Evolutionary conservation across 2,797 vertebrate species (phyloP).

Genomic region (Mionectes olivaceus): DNA sequence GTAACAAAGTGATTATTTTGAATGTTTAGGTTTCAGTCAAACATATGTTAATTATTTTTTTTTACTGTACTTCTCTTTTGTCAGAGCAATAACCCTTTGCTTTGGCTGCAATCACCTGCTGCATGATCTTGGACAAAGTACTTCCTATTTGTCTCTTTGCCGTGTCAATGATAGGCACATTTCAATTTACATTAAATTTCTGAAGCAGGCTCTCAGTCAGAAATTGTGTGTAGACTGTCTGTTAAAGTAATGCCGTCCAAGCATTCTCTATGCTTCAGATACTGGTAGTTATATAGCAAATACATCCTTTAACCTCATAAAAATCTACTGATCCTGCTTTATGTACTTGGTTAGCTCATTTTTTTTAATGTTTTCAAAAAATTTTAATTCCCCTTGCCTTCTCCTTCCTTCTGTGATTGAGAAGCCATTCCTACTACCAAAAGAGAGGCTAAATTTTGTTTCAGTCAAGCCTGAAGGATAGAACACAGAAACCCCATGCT

Average conservation of each 20-base stretch:
- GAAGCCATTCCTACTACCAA: not conserved
- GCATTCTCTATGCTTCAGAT: not conserved
- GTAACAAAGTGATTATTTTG: not conserved
- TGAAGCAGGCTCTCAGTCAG: not conserved
- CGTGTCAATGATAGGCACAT: not conserved
- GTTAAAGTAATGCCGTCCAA: not conserved
- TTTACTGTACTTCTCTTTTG: not conserved
- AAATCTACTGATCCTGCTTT: not conserved
- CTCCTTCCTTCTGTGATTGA: not conserved
- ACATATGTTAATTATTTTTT: not conserved
- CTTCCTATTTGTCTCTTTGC: not conserved
- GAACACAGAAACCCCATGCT: not conserved
- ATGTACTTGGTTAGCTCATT: not conserved
- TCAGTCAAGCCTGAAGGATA: not conserved
- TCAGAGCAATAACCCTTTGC: not conserved
- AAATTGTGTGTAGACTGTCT: not conserved
- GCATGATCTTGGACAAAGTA: not conserved
- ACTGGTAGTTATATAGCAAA: not conserved
- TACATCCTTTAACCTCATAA: not conserved
- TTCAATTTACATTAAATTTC: not conserved
- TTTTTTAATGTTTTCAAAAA: not conserved
- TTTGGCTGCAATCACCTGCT: not conserved
- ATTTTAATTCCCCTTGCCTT: not conserved
- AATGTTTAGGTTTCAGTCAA: not conserved
- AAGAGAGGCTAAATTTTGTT: not conserved